Base-by-base conservation (phyloP, 2,888 invertebrate species). In the Hermaeophaga mercurialis region DNA sequence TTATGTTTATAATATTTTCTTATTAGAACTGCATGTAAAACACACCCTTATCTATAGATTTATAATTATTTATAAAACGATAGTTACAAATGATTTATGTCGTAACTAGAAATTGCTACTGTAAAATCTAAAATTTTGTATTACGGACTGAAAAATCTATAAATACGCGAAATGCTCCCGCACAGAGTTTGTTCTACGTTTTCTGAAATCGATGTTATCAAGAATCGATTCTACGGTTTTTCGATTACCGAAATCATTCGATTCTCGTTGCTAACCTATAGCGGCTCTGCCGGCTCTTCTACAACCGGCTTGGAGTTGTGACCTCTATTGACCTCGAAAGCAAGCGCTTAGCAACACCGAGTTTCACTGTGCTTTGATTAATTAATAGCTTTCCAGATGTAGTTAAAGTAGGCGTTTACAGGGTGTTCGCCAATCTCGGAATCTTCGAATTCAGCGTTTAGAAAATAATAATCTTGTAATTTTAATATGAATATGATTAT, bases 321-420 rank as follows among this genome's bases (percentile, higher is more conserved):
- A 66, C 65, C 66, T 62, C 53, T 34, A 18, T 7, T 66, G 65
- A 66, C 64, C 65, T 66, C 64, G 64, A 58, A 56, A 58, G 54
- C 47, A 31, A 41, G 47, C 49, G 58, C 56, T 54, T 58, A 54
- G 56, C 55, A 58, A 61, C 58, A 54, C 34, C 48, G 52, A 58
- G 58, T 61, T 61, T 61, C 58, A 56, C 61, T 58, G 47, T 33
- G 49, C 44, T 54, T 58, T 48, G 47, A 39, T 54, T 58, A 54
- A 58, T 50, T 48, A 48, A 41, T 33, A 49, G 54, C 58, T 58
- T 58, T 58, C 58, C 54, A 58, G 52, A 58, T 54, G 49, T 50
- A 50, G 44, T 28, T 50, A 34, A 47, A 52, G 52, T 58, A 46
- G 54, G 34, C 52, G 52, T 43, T 43, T 52, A 52, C 52, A 34